phyloP scores from a whole-genome alignment of 2,797 vertebrate species.

The Pipistrellus nathusii region DNA sequence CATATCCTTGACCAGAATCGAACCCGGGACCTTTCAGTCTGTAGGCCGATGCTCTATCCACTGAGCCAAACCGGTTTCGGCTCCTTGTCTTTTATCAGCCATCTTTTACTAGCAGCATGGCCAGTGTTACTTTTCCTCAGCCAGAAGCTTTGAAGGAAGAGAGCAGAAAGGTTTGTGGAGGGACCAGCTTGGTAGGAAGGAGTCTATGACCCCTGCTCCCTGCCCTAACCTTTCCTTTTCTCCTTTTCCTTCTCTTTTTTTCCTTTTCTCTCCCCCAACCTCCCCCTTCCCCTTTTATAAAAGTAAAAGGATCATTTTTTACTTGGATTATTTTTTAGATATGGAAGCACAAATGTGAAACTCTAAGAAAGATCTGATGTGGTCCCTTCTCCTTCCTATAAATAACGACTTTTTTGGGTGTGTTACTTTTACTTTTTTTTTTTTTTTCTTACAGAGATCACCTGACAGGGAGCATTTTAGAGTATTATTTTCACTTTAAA shows the following conservation, averaged over 20 bases:
- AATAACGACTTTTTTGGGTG: neutral
- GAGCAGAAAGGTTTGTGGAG: neutral
- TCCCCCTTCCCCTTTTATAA: neutral
- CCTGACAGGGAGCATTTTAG: neutral
- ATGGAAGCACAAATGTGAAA: neutral
- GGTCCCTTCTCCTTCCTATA: neutral
- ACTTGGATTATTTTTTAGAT: neutral
- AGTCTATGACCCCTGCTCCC: neutral
- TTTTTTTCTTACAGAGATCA: constrained; percentile 32
- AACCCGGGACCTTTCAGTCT: too few species aligned
- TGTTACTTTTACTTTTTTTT: neutral
- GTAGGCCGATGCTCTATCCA: too few species aligned
- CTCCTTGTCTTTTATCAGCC: neutral
- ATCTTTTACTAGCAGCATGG: neutral
- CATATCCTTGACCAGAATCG: too few species aligned
- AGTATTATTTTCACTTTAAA: neutral
- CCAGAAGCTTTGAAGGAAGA: constrained; percentile 23
- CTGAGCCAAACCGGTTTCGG: too few species aligned
- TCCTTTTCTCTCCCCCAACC: neutral
- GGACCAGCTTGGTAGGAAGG: neutral
- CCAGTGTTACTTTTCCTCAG: neutral
- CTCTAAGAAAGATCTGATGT: neutral
- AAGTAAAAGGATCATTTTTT: neutral
- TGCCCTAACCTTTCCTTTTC: neutral
- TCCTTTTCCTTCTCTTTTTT: neutral